phyloP scores from a whole-genome alignment of 1,140 invertebrate species.

The Drosophila ogumai region DNA sequence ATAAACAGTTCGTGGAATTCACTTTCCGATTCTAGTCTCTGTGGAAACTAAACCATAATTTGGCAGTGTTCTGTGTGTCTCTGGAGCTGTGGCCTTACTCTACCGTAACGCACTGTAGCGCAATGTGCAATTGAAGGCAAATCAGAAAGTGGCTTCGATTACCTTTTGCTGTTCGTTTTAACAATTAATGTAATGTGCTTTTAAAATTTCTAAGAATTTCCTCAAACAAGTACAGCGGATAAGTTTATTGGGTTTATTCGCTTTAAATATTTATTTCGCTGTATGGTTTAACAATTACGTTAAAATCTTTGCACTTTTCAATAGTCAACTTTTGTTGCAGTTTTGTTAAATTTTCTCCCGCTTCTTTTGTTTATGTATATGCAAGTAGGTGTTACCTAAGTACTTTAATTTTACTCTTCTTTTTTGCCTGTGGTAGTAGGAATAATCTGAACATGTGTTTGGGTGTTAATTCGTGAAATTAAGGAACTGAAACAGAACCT shows the following conservation, averaged over 20 bases:
- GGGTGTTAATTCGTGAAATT: slow-evolving; percentile 9
- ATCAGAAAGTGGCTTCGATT: slow-evolving; percentile 23
- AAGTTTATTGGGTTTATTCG: slow-evolving; percentile 32
- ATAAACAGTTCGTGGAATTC: slow-evolving; percentile 58
- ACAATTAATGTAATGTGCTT: slow-evolving; percentile 66
- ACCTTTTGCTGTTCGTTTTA: slow-evolving; percentile 38
- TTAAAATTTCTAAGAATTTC: slow-evolving; percentile 74
- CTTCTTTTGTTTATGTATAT: slow-evolving; percentile 46
- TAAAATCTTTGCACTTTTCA: slow-evolving; percentile 82
- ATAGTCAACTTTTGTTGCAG: slow-evolving; percentile 80
- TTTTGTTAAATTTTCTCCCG: slow-evolving; percentile 52
- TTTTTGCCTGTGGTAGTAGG: slow-evolving; percentile 33
- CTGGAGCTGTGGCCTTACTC: slow-evolving; percentile 12
- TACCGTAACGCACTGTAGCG: slow-evolving; percentile 35
- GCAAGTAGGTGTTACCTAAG: slow-evolving; percentile 41
- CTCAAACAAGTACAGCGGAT: slow-evolving; percentile 76
- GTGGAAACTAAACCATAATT: slow-evolving; percentile 48
- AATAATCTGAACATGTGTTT: slow-evolving; percentile 24
- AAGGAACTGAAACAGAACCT: slow-evolving; percentile 33
- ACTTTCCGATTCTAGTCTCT: slow-evolving; percentile 43
- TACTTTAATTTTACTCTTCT: slow-evolving; percentile 21
- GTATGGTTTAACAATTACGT: slow-evolving; percentile 83
- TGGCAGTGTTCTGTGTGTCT: slow-evolving; percentile 66
- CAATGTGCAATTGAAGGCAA: slow-evolving; percentile 21
- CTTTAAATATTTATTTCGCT: slow-evolving; percentile 68